Evolutionary conservation across 1,140 invertebrate species (phyloP), one percentile per base, ranked within the genome.

Genomic region (Brevipalpus yothersi): DNA sequence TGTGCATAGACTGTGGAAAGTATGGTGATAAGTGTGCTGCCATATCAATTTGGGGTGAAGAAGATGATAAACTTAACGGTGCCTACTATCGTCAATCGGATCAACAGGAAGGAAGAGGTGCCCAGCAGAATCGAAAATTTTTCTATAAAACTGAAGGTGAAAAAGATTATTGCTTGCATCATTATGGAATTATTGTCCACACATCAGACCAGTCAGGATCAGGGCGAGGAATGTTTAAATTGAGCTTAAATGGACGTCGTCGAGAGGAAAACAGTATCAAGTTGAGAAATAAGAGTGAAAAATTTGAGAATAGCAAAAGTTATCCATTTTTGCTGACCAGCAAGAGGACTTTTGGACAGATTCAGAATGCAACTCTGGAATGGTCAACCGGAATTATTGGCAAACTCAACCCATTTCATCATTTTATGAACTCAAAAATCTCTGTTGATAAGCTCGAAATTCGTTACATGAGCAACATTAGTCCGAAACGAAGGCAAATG

Each of bases 1-100:
- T 51, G 43, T 69, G 68, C 56, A 61, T 55, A 1, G 53, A 55
- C 12, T 55, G 53, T 55, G 53, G 53, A 2, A 1, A 10, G 10
- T 15, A 39, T 39, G 40, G 40, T 31, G 39, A 15, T 8, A 55
- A 55, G 39, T 55, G 53, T 41, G 53, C 53, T 39, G 40, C 39
- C 39, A 15, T 55, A 10, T 31, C 23, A 9, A 40, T 55, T 39
- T 41, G 23, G 8, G 53, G 53, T 40, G 23, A 55, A 55, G 39
- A 13, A 11, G 53, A 55, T 55, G 21, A 15, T 39, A 31, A 15
- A 39, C 39, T 15, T 31, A 31, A 31, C 23, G 12, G 39, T 39
- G 23, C 40, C 39, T 55, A 15, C 4, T 12, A 40, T 39, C 15
- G 39, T 39, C 53, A 55, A 39, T n/a, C 23, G n/a, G 4, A 31